Evolutionary conservation across 2,797 vertebrate species (phyloP), one percentile per base, ranked within the genome.

Genomic region (Peromyscus eremicus): DNA sequence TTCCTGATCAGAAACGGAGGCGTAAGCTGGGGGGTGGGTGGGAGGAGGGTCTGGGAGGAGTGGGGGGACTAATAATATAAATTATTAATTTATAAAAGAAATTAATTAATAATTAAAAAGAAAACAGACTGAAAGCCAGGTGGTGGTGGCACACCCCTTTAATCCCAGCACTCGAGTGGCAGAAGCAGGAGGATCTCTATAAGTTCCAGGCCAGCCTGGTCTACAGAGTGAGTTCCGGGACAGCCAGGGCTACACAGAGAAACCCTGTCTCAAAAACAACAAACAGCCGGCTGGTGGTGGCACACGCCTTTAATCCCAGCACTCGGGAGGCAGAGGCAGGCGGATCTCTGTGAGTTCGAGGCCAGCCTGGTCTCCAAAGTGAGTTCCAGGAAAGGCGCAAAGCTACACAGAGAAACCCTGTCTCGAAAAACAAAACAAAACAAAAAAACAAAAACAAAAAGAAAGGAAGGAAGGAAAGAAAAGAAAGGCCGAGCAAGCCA

Each of bases 391-490:
- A 75, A n/a, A n/a, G n/a, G n/a, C n/a, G n/a, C n/a, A n/a, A n/a
- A 11, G 11, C 10, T 6, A 25, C 21, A 40, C 37, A 43, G 37
- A 73, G 21, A 73, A 2, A 73, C n/a, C n/a, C 70, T 73, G 4
- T 73, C 70, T 40, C 11, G n/a, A 19, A 1, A 23, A 40, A 49
- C 7, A 49, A 49, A 11, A 66, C 19, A 1, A 23, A 40, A 49
- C 7, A 49, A 49, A 19, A 1, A 23, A 40, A 49, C 7, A 49
- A 49, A 11, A 66, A 66, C 27, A 66, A 32, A 64, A 29, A 57
- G 17, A 0, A 21, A 21, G 57, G 8, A 1, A 0, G 4, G 5
- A 8, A 11, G 9, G 62, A 62, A 19, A 60, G 6, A 13, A 14
- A 34, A 8, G 16, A 46, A 40, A 32, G 40, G 29, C 40, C 46